Conservation (phyloP, 2,888 invertebrate genomes). For the Daptonema setosum region DNA sequence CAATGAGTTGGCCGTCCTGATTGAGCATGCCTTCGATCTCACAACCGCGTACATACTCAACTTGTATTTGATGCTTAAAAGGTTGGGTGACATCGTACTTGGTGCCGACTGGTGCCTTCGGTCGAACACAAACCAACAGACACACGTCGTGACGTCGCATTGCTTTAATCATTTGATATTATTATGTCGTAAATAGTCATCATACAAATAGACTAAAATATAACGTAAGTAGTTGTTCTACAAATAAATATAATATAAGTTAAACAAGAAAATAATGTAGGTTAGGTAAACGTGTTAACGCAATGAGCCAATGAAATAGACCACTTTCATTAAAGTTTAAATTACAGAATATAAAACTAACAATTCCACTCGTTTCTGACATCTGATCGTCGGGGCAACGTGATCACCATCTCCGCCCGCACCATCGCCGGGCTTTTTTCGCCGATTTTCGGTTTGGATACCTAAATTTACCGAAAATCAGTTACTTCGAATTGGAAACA, state of each 20-base stretch:
- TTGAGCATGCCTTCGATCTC: constrained; percentile 96
- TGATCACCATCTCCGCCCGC: constrained; percentile 76
- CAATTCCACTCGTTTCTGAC: constrained; percentile 89
- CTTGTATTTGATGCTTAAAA: constrained; percentile 38
- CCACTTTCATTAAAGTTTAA: too few relatives aligned
- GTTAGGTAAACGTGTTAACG: too few relatives aligned
- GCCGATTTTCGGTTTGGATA: constrained; percentile 40
- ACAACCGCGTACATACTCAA: constrained; percentile 77
- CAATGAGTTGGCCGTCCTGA: constrained; percentile 75
- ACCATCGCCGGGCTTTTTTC: constrained; percentile 86
- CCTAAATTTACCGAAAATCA: too few relatives aligned
- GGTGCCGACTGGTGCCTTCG: constrained; percentile 55
- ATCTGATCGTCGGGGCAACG: constrained; percentile 65
- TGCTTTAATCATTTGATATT: background rate
- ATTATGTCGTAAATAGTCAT: background rate
- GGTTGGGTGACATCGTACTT: constrained; percentile 19
- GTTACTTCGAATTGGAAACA: too few relatives aligned
- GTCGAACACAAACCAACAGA: constrained; percentile 62
- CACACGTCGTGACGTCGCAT: constrained; percentile 90
- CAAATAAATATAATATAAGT: too few relatives aligned
- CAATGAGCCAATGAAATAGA: too few relatives aligned
- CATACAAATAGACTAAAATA: too few relatives aligned
- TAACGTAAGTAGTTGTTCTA: too few relatives aligned
- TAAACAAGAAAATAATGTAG: too few relatives aligned
- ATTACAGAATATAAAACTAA: constrained; percentile 2